A percentile compares a stretch with the other conserved stretches of the same genome.
These are phyloP conservation scores for Blera fallax DNA, from an alignment of 2,888 invertebrate genomes.

Conservation along the genomic window DNA sequence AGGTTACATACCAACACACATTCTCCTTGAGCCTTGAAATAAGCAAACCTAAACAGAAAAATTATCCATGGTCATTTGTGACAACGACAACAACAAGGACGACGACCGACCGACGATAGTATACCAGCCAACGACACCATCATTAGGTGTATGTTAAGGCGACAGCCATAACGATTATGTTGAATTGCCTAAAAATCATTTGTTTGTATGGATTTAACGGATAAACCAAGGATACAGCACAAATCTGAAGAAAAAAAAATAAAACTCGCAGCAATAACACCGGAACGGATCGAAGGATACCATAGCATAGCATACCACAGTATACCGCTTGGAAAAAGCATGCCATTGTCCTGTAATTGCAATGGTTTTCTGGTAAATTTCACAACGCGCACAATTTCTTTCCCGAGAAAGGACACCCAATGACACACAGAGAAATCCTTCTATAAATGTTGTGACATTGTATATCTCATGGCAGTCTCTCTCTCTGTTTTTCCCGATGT, in stretches of 20 bases:
- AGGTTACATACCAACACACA: background rate
- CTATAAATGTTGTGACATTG: constrained; percentile 23
- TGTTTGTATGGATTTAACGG: constrained; percentile 59
- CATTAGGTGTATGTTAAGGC: constrained; percentile 34
- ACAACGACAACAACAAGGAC: background rate
- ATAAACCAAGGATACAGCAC: constrained; percentile 34
- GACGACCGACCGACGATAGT: background rate
- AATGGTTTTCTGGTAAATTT: constrained; percentile 72
- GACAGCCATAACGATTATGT: constrained; percentile 59
- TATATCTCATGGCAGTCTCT: too few species aligned
- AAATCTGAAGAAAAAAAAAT: constrained; percentile 26
- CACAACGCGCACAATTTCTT: constrained; percentile 44
- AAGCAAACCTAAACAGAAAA: constrained; percentile 51
- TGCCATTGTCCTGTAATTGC: constrained; percentile 68
- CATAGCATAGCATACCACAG: background rate
- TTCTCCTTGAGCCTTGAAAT: constrained; percentile 4
- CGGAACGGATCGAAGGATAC: constrained; percentile 37
- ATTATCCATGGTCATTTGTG: constrained; percentile 28
- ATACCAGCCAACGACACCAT: background rate
- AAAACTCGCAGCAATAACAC: constrained; percentile 12
- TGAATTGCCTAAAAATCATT: constrained; percentile 62
- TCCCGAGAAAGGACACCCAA: constrained; percentile 14
- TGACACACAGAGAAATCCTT: background rate
- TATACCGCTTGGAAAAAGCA: too few species aligned
- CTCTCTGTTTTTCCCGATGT: constrained; percentile 4